Base-by-base conservation (phyloP, 1,140 invertebrate genomes). In the Pectinophora gossypiella region DNA sequence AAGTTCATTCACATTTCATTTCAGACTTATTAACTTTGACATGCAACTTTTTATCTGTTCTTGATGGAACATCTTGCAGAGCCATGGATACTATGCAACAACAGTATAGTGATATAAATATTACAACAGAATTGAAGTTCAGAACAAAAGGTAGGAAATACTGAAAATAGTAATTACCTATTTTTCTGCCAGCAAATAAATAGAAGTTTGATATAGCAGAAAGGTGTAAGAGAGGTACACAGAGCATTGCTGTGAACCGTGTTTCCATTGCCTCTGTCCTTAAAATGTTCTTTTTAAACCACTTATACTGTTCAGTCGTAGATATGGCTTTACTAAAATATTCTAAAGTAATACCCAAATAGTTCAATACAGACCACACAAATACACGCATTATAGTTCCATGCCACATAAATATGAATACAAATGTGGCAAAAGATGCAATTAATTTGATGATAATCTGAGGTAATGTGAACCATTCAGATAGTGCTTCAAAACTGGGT, bases 381-480 rank as follows among this genome's bases (percentile, higher is more conserved):
- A 97, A 91, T 57, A 98, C 93, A 63, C 93, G 92, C 19, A 87
- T 88, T 42, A 92, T 90, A 15, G 93, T 90, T 12, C 96, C 96
- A 81, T 99, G 97, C 97, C 97, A 99, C 35, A 96, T 71, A 69
- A 93, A 96, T 1, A 98, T 93, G 85, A 97, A 98, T 13, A 87
- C 63, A 78, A 98, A 98, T 59, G 94, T 96, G 1, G 92, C 59
- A 13, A 95, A 90, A 13, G 95, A 96, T 12, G 94, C 94, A 18
- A 93, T 63, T 0, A 96, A 66, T 79, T 94, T 94, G 51, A 88
- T 85, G 1, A 75, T 42, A 18, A 89, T 63, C 3, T 88, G 87
- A n/a, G 81, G 76, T 43, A 85, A 62, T 45, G 83, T 88, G 18
- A 64, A 55, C 59, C 85, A 54, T 44, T 61, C 62, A 40, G 64